phyloP scores from a whole-genome alignment of 2,888 invertebrate species.

The Schizotus pectinicornis region DNA sequence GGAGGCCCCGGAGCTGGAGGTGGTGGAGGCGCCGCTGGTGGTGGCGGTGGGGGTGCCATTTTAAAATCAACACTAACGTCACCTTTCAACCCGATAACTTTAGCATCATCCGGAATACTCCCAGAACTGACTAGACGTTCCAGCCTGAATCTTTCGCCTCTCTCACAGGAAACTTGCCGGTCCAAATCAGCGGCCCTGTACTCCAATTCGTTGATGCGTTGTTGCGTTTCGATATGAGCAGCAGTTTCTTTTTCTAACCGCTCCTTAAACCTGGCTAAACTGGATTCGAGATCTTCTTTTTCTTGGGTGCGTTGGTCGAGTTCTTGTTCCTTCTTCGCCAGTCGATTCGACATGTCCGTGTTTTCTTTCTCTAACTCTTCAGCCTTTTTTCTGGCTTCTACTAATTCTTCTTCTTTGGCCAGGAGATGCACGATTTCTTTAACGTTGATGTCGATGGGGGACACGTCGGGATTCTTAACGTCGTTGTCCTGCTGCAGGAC shows the following conservation, averaged over 20 bases:
- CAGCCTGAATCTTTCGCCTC: constrained; percentile 79
- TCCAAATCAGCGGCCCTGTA: constrained; percentile 61
- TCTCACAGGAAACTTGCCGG: constrained; percentile 73
- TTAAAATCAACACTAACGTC: constrained; percentile 45
- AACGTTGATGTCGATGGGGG: constrained; percentile 88
- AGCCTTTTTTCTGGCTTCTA: constrained; percentile 84
- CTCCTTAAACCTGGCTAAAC: constrained; percentile 79
- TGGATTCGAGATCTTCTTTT: constrained; percentile 89
- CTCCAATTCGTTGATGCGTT: constrained; percentile 65
- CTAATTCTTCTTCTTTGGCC: constrained; percentile 92
- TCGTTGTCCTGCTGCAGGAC: constrained; percentile 74
- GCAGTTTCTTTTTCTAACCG: constrained; percentile 89
- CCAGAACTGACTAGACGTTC: constrained; percentile 88
- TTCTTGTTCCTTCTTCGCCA: constrained; percentile 93
- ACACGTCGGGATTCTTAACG: constrained; percentile 80
- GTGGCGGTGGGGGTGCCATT: constrained; percentile 53
- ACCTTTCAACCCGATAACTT: constrained; percentile 66
- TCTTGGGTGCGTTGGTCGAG: constrained; percentile 88
- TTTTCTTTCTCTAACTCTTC: constrained; percentile 89
- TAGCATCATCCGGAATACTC: constrained; percentile 92
- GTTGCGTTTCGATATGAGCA: constrained; percentile 84
- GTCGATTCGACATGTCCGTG: constrained; percentile 81
- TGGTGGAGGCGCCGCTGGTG: constrained; percentile 61
- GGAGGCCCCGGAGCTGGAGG: constrained; percentile 66
- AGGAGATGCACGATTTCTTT: constrained; percentile 87